phyloP scores from a whole-genome alignment of 2,113 vertebrate genomes.

The Verasper variegatus region DNA sequence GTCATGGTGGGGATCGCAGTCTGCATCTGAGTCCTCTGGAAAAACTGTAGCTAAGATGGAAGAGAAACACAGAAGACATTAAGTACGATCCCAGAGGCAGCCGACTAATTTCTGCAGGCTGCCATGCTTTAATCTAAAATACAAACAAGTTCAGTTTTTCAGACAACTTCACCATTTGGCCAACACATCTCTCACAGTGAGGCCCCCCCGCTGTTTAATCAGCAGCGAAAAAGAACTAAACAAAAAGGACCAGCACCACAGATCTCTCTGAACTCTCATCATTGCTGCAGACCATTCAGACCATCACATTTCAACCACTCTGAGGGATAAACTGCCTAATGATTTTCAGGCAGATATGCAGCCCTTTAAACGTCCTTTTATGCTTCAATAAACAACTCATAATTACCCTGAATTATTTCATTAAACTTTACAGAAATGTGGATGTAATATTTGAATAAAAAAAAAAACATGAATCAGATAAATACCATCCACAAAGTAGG shows the following conservation, averaged over 20 bases:
- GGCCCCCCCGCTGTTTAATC: conserved; percentile 24
- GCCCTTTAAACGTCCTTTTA: neutral
- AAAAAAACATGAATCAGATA: too few species aligned
- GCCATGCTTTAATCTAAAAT: conserved; percentile 5
- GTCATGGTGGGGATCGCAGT: too few species aligned
- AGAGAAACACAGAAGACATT: too few species aligned
- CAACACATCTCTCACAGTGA: conserved; percentile 28
- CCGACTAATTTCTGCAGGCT: conserved; percentile 13
- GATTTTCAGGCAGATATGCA: neutral
- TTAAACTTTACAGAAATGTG: neutral
- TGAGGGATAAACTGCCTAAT: neutral
- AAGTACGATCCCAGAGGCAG: neutral
- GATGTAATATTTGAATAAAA: too few species aligned
- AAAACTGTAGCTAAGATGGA: too few species aligned
- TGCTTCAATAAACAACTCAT: conserved; percentile 9
- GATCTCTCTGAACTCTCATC: neutral
- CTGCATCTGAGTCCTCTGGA: too few species aligned
- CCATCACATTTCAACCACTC: conserved; percentile 9
- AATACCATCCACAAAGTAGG: too few species aligned
- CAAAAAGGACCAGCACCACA: neutral
- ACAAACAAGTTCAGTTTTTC: conserved; percentile 3
- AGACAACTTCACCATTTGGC: conserved; percentile 8
- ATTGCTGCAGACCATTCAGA: neutral
- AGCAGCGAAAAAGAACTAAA: neutral
- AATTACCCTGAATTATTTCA: conserved; percentile 1